These are phyloP conservation scores for Sphecodes monilicornis DNA, from an alignment of 2,888 invertebrate species.

Conservation along the genomic window DNA sequence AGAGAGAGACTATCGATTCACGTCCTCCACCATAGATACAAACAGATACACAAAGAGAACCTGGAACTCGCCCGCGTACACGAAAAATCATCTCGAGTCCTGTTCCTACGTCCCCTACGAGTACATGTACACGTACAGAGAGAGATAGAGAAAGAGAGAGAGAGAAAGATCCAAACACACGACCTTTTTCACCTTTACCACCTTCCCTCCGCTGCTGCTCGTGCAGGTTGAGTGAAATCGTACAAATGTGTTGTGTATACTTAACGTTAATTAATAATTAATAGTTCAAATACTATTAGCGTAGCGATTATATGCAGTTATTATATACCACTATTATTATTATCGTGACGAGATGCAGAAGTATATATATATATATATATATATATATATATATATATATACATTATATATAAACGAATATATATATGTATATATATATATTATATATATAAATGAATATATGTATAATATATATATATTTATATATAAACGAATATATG, in stretches of 20 bases:
- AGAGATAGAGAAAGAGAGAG: neutral
- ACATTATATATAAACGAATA: too few species aligned
- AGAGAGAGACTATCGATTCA: slow-evolving; percentile 70
- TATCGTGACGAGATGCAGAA: slow-evolving; percentile 71
- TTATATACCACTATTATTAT: slow-evolving; percentile 72
- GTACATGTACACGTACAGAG: slow-evolving; percentile 1
- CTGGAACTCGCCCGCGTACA: neutral
- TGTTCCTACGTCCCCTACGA: slow-evolving; percentile 49
- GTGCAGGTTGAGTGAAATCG: slow-evolving; percentile 82
- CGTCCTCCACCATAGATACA: slow-evolving; percentile 44
- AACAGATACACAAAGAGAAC: neutral
- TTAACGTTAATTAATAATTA: slow-evolving; percentile 82
- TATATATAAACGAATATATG: too few species aligned
- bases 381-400: too few species aligned
- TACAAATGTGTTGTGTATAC: slow-evolving; percentile 84
- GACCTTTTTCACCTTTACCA: slow-evolving; percentile 62
- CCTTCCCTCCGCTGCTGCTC: slow-evolving; percentile 77
- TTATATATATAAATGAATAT: too few species aligned
- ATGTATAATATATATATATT: too few species aligned
- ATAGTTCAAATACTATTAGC: slow-evolving; percentile 77
- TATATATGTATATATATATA: too few species aligned
- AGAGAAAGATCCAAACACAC: slow-evolving; percentile 15
- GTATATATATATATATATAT: neutral
- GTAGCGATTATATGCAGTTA: slow-evolving; percentile 75
- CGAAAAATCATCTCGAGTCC: slow-evolving; percentile 49